Conservation (phyloP, 1,140 invertebrate species). For the Heliconius hewitsoni region DNA sequence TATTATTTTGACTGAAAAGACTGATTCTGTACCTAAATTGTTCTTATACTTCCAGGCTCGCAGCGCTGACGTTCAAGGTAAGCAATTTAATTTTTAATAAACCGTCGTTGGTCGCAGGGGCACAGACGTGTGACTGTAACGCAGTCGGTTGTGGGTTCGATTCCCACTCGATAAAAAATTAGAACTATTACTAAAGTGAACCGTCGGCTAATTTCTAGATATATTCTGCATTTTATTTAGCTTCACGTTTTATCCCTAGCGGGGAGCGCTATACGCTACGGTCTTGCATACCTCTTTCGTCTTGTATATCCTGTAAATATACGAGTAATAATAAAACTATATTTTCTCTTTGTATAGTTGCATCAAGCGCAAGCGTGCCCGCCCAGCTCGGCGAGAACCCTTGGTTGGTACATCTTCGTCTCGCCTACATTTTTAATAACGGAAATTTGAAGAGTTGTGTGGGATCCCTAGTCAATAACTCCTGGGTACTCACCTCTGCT, state of each 20-base stretch:
- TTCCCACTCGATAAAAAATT: too few relatives aligned
- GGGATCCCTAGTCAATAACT: slow-evolving; percentile 50
- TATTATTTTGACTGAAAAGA: neutral
- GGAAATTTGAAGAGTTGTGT: slow-evolving; percentile 55
- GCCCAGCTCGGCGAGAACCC: slow-evolving; percentile 50
- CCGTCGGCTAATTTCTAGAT: too few relatives aligned
- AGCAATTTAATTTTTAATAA: slow-evolving; percentile 19
- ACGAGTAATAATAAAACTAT: too few relatives aligned
- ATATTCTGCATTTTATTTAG: too few relatives aligned
- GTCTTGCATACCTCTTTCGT: too few relatives aligned
- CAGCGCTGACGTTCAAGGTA: slow-evolving; percentile 48
- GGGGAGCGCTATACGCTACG: too few relatives aligned
- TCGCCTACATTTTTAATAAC: slow-evolving; percentile 47
- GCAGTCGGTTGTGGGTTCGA: too few relatives aligned
- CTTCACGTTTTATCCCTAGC: too few relatives aligned
- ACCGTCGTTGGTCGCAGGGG: too few relatives aligned
- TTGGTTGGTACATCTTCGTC: slow-evolving; percentile 62
- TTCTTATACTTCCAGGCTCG: slow-evolving; percentile 56
- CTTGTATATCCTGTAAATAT: too few relatives aligned
- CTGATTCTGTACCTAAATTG: slow-evolving; percentile 10
- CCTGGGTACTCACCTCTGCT: slow-evolving; percentile 59
- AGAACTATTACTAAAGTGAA: too few relatives aligned
- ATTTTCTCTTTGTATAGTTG: neutral
- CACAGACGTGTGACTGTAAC: too few relatives aligned
- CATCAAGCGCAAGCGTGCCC: neutral